Base-by-base conservation (phyloP, 2,113 vertebrate genomes). In the Zosterops borbonicus region DNA sequence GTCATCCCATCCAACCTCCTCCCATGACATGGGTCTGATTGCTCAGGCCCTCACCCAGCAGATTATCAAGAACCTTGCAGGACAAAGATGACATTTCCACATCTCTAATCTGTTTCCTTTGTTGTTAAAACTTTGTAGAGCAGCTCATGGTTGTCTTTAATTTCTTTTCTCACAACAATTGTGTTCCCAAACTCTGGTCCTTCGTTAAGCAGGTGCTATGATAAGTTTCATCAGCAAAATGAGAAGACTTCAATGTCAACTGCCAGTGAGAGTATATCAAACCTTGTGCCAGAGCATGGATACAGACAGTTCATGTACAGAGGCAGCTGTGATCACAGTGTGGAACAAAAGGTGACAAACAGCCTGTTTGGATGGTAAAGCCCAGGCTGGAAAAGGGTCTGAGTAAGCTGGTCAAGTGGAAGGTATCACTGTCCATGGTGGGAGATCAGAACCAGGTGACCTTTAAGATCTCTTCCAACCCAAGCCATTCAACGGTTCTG, bases 301-400 rank as follows among this genome's bases (percentile, higher is more conserved):
- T 25, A 28, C 35, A 49, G 21, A 12, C 5, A 49, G 21, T 4
- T 20, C 11, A 16, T 3, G 9, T 29, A 25, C 2, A 4, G 35
- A n/a, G 42, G 2, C 2, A 5, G 35, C 4, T 1, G 0, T 8
- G 24, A n/a, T 21, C 41, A 37, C 14, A 14, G 3, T 7, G 33
- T 37, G 28, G 41, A 37, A 24, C 14, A 56, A 60, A 59, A 82
- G n/a, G 39, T 33, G 41, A 68, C 39, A 68, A 71, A 37, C 9
- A 39, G 5, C 21, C 55, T 59, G 13, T 12, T 14, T 49, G 64
- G 28, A 25, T 50, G 24, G 22, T 10, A 28, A 37, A 37, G 33
- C 2, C 33, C 58, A 63, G 68, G 68, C 27, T 37, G 33, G 22
- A 73, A 37, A 9, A 4, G 21, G 24, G 8, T 11, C 21, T 53